Percentiles rank a stretch among this genome's conserved stretches.
Evolutionary conservation across 2,888 invertebrate species (phyloP).

Genomic region (Apoderus coryli): DNA sequence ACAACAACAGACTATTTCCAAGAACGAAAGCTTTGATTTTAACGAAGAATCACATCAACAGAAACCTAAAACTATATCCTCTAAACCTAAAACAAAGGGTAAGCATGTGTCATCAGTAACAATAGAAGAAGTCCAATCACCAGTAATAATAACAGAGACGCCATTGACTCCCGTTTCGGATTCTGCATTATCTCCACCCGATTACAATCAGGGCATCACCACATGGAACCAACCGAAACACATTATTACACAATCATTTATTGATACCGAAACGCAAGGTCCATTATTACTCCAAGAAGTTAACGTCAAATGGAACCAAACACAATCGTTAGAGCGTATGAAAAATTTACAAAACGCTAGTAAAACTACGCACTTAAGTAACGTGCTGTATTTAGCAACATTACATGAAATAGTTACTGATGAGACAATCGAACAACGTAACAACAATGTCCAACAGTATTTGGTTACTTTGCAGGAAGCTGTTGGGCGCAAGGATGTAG

Average conservation of each 20-base stretch:
- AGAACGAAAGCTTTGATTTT: no score
- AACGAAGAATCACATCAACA: no score
- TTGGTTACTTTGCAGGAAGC: constrained; percentile 43
- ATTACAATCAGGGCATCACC: constrained; percentile 19
- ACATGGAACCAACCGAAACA: constrained; percentile 20
- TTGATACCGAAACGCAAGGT: constrained; percentile 14
- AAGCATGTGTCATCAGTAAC: constrained; percentile 36
- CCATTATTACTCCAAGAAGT: constrained; percentile 27
- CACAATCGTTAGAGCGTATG: constrained; percentile 40
- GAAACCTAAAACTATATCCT: constrained; percentile 17
- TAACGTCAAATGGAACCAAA: constrained; percentile 36
- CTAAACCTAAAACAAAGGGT: constrained; percentile 26
- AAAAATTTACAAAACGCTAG: constrained; percentile 40
- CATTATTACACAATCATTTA: constrained; percentile 6
- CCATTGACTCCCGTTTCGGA: constrained; percentile 37
- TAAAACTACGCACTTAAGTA: constrained; percentile 41
- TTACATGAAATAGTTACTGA: constrained; percentile 38
- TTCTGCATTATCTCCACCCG: constrained; percentile 26
- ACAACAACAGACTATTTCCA: no score
- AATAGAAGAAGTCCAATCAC: constrained; percentile 38
- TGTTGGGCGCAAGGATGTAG: constrained; percentile 40
- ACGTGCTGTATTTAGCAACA: constrained; percentile 46
- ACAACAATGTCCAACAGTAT: constrained; percentile 45
- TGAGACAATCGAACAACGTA: constrained; percentile 39
- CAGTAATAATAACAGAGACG: constrained; percentile 32